A percentile compares a stretch with the other conserved stretches of the same genome.
These are phyloP conservation scores for Microdon myrmicae DNA, from an alignment of 2,888 invertebrate species.

Conservation along the genomic window DNA sequence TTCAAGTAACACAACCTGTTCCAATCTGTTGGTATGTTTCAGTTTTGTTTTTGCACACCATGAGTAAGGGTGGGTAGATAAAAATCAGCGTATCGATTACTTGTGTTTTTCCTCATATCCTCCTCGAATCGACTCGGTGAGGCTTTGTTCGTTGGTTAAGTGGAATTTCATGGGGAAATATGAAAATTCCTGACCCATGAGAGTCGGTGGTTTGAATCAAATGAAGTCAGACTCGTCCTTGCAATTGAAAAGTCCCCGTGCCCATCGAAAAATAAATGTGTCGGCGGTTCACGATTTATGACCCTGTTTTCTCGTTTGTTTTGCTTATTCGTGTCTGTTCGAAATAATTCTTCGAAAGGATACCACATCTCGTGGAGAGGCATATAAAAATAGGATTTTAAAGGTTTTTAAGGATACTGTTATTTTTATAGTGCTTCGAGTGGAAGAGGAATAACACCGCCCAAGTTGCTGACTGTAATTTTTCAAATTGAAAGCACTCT, in stretches of 20 bases:
- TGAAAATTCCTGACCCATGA: constrained; percentile 24
- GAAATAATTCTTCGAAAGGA: constrained; percentile 4
- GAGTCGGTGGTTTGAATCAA: neutral
- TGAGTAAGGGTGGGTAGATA: neutral
- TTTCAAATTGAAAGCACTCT: too few relatives aligned
- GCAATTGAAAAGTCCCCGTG: neutral
- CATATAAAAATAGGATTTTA: too few relatives aligned
- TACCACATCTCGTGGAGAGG: too few relatives aligned
- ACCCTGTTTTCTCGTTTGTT: neutral
- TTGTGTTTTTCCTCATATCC: too few relatives aligned
- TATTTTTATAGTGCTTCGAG: too few relatives aligned
- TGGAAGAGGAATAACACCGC: too few relatives aligned
- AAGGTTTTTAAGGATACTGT: too few relatives aligned
- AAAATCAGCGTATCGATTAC: constrained; percentile 20
- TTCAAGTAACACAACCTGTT: too few relatives aligned
- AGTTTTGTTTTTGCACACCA: constrained; percentile 2
- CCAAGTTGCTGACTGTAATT: too few relatives aligned
- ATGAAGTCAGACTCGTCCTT: constrained; percentile 17
- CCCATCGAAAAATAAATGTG: neutral
- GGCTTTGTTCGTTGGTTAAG: neutral
- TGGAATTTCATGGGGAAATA: constrained; percentile 20
- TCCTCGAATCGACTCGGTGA: too few relatives aligned
- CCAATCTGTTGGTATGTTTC: constrained; percentile 13
- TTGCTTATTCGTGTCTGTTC: neutral
- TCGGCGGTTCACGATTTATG: neutral